A percentile compares a stretch with the other conserved stretches of the same genome.
Evolutionary conservation across 2,113 vertebrate genomes (phyloP).

Genomic region (Vulpes vulpes): DNA sequence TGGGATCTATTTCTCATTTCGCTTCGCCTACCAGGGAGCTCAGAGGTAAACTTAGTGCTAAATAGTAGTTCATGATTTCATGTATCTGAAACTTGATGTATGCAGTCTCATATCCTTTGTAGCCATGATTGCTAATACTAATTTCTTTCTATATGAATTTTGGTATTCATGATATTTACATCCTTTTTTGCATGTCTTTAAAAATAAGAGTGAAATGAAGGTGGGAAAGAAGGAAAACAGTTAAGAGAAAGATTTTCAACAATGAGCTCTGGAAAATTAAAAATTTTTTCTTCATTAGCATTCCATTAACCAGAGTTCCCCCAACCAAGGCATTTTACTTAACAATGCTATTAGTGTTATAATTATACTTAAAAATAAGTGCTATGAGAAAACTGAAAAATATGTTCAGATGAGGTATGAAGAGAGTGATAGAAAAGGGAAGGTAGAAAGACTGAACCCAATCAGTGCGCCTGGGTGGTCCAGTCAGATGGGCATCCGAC

Average conservation of each 20-base stretch:
- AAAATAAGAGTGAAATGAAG: neutral
- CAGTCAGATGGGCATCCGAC: neutral
- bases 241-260: constrained; percentile 22
- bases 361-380: neutral
- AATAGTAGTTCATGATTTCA: neutral
- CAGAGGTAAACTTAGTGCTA: neutral
- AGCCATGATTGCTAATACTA: neutral
- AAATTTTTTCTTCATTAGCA: neutral
- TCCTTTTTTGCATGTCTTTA: neutral
- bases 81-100: neutral
- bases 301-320: neutral
- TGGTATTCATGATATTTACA: neutral
- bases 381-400: neutral
- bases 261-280: neutral
- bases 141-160: neutral
- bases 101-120: neutral
- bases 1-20: neutral
- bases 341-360: neutral
- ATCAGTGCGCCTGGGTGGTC: neutral
- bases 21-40: neutral
- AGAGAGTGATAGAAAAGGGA: neutral
- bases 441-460: neutral
- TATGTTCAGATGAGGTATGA: neutral
- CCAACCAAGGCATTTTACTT: neutral
- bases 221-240: neutral